Conservation (phyloP, 2,888 invertebrate genomes). For the Drosophila paramelanica region DNA sequence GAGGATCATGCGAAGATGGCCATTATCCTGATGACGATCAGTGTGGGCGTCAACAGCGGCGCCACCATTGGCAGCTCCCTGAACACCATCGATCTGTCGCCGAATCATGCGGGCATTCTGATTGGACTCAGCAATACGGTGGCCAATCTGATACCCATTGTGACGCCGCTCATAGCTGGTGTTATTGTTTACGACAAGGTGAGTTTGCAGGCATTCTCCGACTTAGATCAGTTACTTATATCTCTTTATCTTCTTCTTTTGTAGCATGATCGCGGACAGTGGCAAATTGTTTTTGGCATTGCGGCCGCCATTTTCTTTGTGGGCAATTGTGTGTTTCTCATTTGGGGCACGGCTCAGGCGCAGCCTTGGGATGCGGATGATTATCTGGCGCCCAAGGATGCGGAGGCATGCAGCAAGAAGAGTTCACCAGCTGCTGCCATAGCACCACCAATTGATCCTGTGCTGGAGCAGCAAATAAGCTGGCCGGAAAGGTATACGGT, state of each 20-base stretch:
- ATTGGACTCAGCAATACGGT: constrained; percentile 89
- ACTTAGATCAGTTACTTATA: too few relatives aligned
- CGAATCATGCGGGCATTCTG: constrained; percentile 88
- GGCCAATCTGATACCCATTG: constrained; percentile 87
- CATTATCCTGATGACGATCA: constrained; percentile 86
- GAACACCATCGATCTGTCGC: constrained; percentile 88
- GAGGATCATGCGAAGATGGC: constrained; percentile 84
- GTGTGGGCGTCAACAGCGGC: constrained; percentile 85
- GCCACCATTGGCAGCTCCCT: constrained; percentile 85
- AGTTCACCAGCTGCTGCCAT: constrained; percentile 15
- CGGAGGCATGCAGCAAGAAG: constrained; percentile 35
- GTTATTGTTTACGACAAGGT: constrained; percentile 85
- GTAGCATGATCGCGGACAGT: constrained; percentile 86
- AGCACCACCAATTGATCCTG: constrained; percentile 61
- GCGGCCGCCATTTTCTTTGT: constrained; percentile 89
- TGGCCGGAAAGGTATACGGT: constrained; percentile 59
- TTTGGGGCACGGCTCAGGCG: constrained; percentile 88
- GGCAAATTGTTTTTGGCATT: constrained; percentile 90
- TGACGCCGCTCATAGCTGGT: constrained; percentile 87
- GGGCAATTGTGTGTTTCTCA: constrained; percentile 89
- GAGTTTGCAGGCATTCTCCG: constrained; percentile 57
- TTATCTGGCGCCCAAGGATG: constrained; percentile 78
- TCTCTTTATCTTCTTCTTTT: neutral
- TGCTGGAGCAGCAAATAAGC: constrained; percentile 60
- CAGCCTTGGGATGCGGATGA: constrained; percentile 90